These are phyloP conservation scores for Brassicogethes aeneus DNA, from an alignment of 2,888 invertebrate species.

Conservation along the genomic window DNA sequence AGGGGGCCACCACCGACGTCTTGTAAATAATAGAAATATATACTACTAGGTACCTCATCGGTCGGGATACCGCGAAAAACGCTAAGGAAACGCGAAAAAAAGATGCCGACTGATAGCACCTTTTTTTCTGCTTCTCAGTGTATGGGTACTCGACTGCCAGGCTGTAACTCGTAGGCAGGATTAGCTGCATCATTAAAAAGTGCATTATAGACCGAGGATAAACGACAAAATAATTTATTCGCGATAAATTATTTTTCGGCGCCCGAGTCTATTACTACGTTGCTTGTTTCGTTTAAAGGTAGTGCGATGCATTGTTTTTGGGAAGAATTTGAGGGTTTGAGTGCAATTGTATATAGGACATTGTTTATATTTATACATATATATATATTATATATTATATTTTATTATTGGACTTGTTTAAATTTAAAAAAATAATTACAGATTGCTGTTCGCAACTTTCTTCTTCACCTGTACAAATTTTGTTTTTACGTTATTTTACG, in stretches of 20 bases:
- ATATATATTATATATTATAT: slow-evolving; percentile 38
- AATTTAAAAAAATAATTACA: too few relatives aligned
- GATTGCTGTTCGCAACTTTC: background rate
- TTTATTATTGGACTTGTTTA: slow-evolving; percentile 39
- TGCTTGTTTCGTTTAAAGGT: slow-evolving; percentile 36
- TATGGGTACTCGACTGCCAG: slow-evolving; percentile 23
- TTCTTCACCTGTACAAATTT: too few relatives aligned
- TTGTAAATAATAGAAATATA: slow-evolving; percentile 42
- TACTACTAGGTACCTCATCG: slow-evolving; percentile 44
- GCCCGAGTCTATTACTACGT: slow-evolving; percentile 43
- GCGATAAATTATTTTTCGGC: too few relatives aligned
- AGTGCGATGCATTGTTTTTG: slow-evolving; percentile 26
- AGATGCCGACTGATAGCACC: too few relatives aligned
- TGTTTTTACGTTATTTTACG: too few relatives aligned
- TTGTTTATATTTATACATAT: slow-evolving; percentile 55
- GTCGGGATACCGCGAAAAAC: slow-evolving; percentile 34
- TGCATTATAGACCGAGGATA: too few relatives aligned
- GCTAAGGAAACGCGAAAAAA: too few relatives aligned
- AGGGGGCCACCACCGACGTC: slow-evolving; percentile 17
- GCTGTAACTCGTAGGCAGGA: slow-evolving; percentile 44
- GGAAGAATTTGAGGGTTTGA: slow-evolving; percentile 34
- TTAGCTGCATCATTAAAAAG: too few relatives aligned
- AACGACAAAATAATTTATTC: too few relatives aligned
- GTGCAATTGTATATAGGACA: slow-evolving; percentile 45
- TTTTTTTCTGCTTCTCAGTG: too few relatives aligned